Evolutionary conservation across 2,888 invertebrate genomes (phyloP).

Genomic region (Sturmia bella): DNA sequence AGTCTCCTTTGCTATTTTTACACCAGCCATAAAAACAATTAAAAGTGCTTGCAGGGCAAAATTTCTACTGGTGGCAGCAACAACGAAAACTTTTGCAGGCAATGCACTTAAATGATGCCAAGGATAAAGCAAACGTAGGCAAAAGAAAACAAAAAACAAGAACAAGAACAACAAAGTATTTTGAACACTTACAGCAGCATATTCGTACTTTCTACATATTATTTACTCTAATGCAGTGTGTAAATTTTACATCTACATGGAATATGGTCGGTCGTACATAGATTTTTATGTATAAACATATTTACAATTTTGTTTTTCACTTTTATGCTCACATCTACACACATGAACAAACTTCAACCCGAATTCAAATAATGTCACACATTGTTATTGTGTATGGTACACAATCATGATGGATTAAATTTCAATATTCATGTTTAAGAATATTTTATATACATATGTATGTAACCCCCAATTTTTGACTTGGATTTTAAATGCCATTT

Average conservation of each 20-base stretch:
- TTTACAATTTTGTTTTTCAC: constrained; percentile 25
- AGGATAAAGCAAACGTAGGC: constrained; percentile 68
- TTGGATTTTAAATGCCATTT: too few relatives aligned
- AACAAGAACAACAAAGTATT: neutral
- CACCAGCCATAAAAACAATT: constrained; percentile 19
- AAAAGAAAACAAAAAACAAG: neutral
- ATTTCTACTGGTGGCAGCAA: neutral
- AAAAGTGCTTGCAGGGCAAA: constrained; percentile 46
- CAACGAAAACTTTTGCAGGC: constrained; percentile 43
- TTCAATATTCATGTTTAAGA: too few relatives aligned
- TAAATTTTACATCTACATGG: neutral
- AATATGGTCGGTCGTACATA: too few relatives aligned
- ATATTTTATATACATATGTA: too few relatives aligned
- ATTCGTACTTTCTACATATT: constrained; percentile 3
- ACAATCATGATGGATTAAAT: too few relatives aligned
- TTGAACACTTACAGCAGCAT: neutral
- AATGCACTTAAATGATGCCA: constrained; percentile 71
- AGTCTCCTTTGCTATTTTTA: neutral
- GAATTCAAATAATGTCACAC: too few relatives aligned
- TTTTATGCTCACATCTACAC: too few relatives aligned
- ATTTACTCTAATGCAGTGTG: neutral
- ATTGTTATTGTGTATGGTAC: too few relatives aligned
- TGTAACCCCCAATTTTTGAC: too few relatives aligned
- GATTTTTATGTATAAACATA: constrained; percentile 12
- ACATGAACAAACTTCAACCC: too few relatives aligned